Evolutionary conservation across 2,888 invertebrate species (phyloP).

Genomic region (Dyspetes luteomarginatus): DNA sequence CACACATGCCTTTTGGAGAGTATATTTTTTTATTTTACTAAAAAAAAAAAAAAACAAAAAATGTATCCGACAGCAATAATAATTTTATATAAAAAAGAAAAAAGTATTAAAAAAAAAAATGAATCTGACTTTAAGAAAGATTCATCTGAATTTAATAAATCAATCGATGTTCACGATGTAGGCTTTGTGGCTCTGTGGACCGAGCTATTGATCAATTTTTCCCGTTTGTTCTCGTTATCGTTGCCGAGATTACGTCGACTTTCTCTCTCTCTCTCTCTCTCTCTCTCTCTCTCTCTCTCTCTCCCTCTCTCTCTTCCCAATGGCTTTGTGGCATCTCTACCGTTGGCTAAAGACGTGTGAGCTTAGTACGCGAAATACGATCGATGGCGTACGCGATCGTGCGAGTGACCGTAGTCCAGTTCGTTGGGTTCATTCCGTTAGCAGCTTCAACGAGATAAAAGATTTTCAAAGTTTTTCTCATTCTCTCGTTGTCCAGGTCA

Average conservation of each 20-base stretch:
- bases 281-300: neutral
- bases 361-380: slow-evolving; percentile 19
- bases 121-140: neutral
- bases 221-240: neutral
- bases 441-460: slow-evolving; percentile 42
- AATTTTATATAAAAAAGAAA: too few relatives aligned
- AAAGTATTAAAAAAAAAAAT: neutral
- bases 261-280: slow-evolving; percentile 8
- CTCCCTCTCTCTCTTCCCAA: neutral
- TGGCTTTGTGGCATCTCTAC: neutral
- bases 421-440: slow-evolving; percentile 43
- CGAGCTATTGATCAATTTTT: neutral
- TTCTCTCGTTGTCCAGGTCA: slow-evolving; percentile 44
- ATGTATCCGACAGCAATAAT: too few relatives aligned
- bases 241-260: slow-evolving; percentile 15
- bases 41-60: too few relatives aligned
- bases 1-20: too few relatives aligned
- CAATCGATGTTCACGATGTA: neutral
- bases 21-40: too few relatives aligned
- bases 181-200: neutral
- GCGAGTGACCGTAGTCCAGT: slow-evolving; percentile 45
- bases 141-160: neutral
- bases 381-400: slow-evolving; percentile 45
- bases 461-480: neutral
- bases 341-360: neutral